These are phyloP conservation scores for Meriones unguiculatus DNA, from an alignment of 2,113 vertebrate species.

Conservation along the genomic window DNA sequence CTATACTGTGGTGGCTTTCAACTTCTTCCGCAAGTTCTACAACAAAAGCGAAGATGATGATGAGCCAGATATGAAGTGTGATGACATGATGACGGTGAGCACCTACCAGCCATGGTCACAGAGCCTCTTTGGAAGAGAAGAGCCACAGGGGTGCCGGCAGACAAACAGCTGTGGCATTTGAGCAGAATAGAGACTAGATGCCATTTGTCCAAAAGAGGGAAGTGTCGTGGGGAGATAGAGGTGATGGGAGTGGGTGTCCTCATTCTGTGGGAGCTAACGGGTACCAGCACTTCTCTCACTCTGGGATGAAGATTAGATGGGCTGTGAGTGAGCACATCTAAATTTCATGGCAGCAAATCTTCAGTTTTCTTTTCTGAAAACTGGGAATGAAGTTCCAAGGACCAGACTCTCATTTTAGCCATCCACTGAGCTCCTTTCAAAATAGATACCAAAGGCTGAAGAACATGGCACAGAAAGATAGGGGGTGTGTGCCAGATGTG, in stretches of 20 bases:
- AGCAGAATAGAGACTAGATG: not conserved
- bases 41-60: slow-evolving; percentile 98
- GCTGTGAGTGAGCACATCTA: not conserved
- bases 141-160: too few relatives aligned
- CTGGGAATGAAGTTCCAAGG: not conserved
- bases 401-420: not conserved
- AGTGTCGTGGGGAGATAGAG: not conserved
- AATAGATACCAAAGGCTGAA: not conserved
- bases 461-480: accelerated
- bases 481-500: accelerated
- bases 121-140: accelerated
- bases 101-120: not conserved
- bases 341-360: not conserved
- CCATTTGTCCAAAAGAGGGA: too few relatives aligned
- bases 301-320: not conserved
- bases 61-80: slow-evolving; percentile 98
- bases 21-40: slow-evolving; percentile 99
- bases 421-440: not conserved
- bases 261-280: too few relatives aligned
- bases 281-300: not conserved
- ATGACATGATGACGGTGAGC: slow-evolving; percentile 99
- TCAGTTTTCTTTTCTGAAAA: not conserved
- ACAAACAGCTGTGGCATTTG: too few relatives aligned
- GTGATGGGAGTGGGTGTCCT: not conserved
- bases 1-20: slow-evolving; percentile 99